Evolutionary conservation across 2,888 invertebrate genomes (phyloP).

Genomic region (Leptopilina syphax): DNA sequence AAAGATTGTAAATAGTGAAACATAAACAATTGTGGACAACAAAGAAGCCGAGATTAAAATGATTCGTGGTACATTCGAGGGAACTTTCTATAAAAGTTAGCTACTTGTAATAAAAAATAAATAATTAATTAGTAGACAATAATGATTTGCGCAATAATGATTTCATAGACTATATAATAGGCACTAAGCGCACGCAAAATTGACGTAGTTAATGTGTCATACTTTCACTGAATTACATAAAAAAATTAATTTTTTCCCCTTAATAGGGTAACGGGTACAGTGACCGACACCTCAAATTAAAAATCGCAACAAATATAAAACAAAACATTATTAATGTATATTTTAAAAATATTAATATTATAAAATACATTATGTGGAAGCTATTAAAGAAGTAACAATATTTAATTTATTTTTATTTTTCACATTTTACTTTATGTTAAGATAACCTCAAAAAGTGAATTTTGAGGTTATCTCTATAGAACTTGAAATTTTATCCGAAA

Average conservation of each 20-base stretch:
- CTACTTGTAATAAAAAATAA: neutral
- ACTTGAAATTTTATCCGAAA: too few species aligned
- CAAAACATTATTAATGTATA: too few species aligned
- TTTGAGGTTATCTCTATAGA: too few species aligned
- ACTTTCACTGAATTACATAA: slow-evolving; percentile 4
- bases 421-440: too few species aligned
- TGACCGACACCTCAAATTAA: too few species aligned
- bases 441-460: too few species aligned
- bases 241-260: slow-evolving; percentile 4
- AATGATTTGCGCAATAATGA: slow-evolving; percentile 3
- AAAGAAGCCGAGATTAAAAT: neutral
- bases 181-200: slow-evolving; percentile 10
- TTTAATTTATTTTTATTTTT: too few species aligned
- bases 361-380: too few species aligned
- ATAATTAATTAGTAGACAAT: slow-evolving; percentile 11
- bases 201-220: slow-evolving; percentile 11
- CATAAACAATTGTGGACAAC: neutral
- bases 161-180: neutral
- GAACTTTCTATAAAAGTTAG: neutral
- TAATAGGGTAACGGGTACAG: neutral
- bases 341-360: too few species aligned
- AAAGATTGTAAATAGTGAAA: neutral
- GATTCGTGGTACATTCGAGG: neutral
- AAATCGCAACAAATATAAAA: too few species aligned
- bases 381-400: too few species aligned